Evolutionary conservation across 1,140 invertebrate species (phyloP), one percentile per base, ranked within the genome.

Genomic region (Rhynchophorus ferrugineus): DNA sequence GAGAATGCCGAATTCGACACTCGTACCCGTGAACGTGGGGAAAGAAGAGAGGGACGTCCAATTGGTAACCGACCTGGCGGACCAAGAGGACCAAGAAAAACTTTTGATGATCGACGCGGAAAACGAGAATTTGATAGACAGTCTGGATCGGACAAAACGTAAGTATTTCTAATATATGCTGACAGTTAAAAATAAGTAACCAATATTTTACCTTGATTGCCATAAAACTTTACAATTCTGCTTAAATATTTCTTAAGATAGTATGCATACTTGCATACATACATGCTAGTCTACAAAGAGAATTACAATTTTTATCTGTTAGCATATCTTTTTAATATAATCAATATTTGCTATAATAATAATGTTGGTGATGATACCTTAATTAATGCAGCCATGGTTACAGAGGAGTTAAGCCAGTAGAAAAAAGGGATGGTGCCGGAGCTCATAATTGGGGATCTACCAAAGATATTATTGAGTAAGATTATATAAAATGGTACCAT

Each of bases 361-460:
- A 42, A 42, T 39, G 29, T 41, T 54, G 45, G 51, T 54, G 29
- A 47, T 37, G 29, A 61, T 59, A 69, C 69, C 65, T 54, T 54
- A 54, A 29, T 71, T 61, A 69, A 71, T 69, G 64, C 62, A 72
- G 68, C 64, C 66, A 70, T 72, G 70, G 59, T 76, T 76, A 72
- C 75, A 87, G 85, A 71, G 91, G 93, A 66, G 84, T 96, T 45
- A 96, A 96, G 74, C 79, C 90, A 52, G 78, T 92, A 59, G 92
- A 96, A 66, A 96, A 97, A 73, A 84, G 88, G 59, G 92, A 96
- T 66, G 94, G 92, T 66, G 85, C 80, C 75, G 94, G 93, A 48
- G 83, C 90, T 61, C 89, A 92, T 72, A 97, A 96, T 71, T 96
- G 94, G 93, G 93, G 93, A 61, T 90, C 85, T 41, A 81, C 91